Evolutionary conservation across 2,113 vertebrate species (phyloP).

Genomic region (Vicugna pacos): DNA sequence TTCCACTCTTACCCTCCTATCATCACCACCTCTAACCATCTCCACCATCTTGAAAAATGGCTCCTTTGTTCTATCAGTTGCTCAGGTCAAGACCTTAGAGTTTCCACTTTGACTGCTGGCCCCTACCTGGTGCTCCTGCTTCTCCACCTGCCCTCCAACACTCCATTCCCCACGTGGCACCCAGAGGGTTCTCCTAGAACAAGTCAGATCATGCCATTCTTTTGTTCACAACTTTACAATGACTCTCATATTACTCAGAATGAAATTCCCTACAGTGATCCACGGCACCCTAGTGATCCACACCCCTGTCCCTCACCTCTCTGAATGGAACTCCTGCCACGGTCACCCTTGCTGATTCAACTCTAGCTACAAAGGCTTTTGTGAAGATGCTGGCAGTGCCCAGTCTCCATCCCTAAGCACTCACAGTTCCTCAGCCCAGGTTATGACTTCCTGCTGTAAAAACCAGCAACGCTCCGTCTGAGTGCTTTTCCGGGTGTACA

Average conservation of each 20-base stretch:
- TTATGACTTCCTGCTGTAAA: background rate
- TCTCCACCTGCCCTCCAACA: background rate
- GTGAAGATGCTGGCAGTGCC: background rate
- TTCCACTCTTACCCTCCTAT: background rate
- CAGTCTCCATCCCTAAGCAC: background rate
- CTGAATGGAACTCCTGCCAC: background rate
- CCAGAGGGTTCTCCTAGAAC: background rate
- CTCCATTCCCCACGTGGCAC: background rate
- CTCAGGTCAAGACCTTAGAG: background rate
- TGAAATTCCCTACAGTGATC: background rate
- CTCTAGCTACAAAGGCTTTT: background rate
- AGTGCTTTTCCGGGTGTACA: accelerated
- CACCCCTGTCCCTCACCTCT: background rate
- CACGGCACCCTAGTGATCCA: too few relatives aligned
- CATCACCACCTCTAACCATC: too few relatives aligned
- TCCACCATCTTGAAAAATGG: background rate
- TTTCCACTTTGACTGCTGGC: background rate
- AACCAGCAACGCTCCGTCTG: too few relatives aligned
- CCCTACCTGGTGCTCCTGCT: too few relatives aligned
- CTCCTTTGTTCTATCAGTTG: background rate
- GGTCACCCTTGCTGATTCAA: background rate
- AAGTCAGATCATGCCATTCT: background rate
- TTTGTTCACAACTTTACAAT: background rate
- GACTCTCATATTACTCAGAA: background rate
- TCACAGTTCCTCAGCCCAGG: background rate